These are phyloP conservation scores for Plectropomus leopardus DNA, from an alignment of 2,113 vertebrate genomes.

Conservation along the genomic window DNA sequence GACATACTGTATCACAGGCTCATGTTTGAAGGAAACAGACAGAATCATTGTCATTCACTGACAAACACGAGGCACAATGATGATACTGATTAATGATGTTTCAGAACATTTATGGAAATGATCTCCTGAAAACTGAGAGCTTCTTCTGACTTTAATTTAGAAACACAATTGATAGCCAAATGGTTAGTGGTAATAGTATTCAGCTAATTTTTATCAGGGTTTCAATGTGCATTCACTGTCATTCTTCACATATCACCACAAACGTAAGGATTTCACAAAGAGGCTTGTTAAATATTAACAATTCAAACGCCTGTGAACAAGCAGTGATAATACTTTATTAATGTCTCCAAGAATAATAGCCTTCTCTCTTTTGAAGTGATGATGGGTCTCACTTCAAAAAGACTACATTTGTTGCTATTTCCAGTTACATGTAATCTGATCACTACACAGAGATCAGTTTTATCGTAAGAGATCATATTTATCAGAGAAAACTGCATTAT, in stretches of 20 bases:
- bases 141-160: conserved; percentile 67
- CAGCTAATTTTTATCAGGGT: conserved; percentile 37
- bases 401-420: conserved; percentile 24
- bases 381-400: conserved; percentile 38
- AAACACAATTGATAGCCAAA: conserved; percentile 62
- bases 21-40: conserved; percentile 66
- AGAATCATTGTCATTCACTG: conserved; percentile 75
- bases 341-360: conserved; percentile 49
- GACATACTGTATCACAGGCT: conserved; percentile 69
- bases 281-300: conserved; percentile 52
- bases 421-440: conserved; percentile 11
- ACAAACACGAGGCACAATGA: conserved; percentile 74
- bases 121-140: conserved; percentile 60
- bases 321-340: conserved; percentile 57
- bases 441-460: conserved; percentile 19
- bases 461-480: conserved; percentile 29
- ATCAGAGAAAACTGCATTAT: background rate
- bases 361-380: conserved; percentile 21
- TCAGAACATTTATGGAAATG: conserved; percentile 62
- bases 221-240: conserved; percentile 50
- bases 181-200: conserved; percentile 50
- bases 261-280: conserved; percentile 53
- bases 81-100: conserved; percentile 79
- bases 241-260: conserved; percentile 47
- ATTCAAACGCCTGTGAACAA: conserved; percentile 39